phyloP scores from a whole-genome alignment of 2,113 vertebrate genomes.

The Phalacrocorax aristotelis region DNA sequence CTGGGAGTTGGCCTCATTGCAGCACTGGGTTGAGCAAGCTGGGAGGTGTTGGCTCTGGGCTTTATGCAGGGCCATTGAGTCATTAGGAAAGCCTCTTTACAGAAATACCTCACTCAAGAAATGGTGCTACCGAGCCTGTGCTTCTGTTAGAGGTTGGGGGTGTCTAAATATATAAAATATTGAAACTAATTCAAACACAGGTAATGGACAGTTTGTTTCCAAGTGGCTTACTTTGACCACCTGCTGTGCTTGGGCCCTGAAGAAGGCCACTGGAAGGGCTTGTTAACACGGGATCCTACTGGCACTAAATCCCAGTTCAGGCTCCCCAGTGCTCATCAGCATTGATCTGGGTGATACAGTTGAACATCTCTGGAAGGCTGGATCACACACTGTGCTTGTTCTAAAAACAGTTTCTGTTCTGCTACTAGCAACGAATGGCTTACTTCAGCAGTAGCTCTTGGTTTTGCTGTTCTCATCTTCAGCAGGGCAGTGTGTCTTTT shows the following conservation, averaged over 20 bases:
- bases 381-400: fast-evolving
- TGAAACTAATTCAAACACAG: neutral
- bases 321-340: too few species aligned
- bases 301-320: fast-evolving
- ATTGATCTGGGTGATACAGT: fast-evolving
- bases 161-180: neutral
- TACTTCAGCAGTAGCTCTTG: fast-evolving
- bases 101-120: neutral
- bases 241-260: fast-evolving
- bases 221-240: fast-evolving
- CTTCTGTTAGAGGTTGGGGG: neutral
- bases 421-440: neutral
- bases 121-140: fast-evolving
- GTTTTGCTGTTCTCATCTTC: neutral
- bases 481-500: fast-evolving
- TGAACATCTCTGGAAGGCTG: too few species aligned
- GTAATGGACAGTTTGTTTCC: neutral
- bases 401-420: too few species aligned
- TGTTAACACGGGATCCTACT: fast-evolving
- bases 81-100: neutral
- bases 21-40: fast-evolving
- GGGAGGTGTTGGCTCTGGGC: too few species aligned
- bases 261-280: fast-evolving
- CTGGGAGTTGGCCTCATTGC: too few species aligned
- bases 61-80: fast-evolving